Base-by-base conservation (phyloP, 1,140 invertebrate species). In the Bombus huntii region DNA sequence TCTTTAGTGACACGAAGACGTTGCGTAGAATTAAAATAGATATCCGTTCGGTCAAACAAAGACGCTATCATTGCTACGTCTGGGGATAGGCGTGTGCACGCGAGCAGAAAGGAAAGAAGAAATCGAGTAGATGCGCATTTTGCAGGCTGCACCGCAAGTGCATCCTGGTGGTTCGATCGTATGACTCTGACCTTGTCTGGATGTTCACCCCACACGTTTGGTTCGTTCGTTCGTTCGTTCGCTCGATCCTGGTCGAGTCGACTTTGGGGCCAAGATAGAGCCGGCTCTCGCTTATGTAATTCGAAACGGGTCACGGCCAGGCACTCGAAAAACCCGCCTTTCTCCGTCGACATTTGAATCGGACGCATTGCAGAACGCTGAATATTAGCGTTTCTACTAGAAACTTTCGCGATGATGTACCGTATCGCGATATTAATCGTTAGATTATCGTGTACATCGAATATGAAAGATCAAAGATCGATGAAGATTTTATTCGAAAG, bases 301-400 rank as follows among this genome's bases (percentile, higher is more conserved):
- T 78, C 70, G 85, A 93, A 93, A 59, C 92, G 70, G 92, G 93
- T 93, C 93, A 93, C 86, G 92, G 93, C 92, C 92, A 93, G 92
- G 85, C 91, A 93, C 79, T 89, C 89, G 83, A 90, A 93, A 93
- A 92, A 92, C 86, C 83, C 79, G 86, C 87, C 81, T 85, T 88
- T 88, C 89, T 79, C 86, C 77, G 80, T 37, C 81, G 22, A 82
- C 80, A 75, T 71, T 70, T 74, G 66, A 83, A 72, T 83, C 76
- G 66, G 57, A 47, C 79, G 84, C 84, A 85, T 81, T 85, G 84
- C 84, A 85, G 83, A 85, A 85, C 57, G 57, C 53, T 85, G 59
- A 34, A 66, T 76, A 76, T 28, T 28, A 39, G 37, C 83, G 53
- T 65, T 72, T 73, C 68, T 34, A n/a, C 31, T 44, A 31, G 47